Evolutionary conservation across 2,888 invertebrate genomes (phyloP), one percentile per base, ranked within the genome.

Genomic region (Muscina levida): DNA sequence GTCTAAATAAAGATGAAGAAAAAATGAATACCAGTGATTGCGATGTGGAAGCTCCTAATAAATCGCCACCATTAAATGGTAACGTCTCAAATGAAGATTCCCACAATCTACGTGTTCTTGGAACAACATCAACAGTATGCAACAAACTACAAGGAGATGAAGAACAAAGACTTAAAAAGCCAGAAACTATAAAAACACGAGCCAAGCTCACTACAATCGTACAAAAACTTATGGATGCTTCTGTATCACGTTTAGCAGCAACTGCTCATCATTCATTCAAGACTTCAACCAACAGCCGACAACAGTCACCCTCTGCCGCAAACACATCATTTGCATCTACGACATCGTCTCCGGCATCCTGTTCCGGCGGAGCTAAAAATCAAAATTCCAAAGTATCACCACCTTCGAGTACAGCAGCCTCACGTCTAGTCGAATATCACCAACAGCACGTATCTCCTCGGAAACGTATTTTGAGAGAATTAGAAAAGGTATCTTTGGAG

Each of bases 401-500:
- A 67, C 88, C 88, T 65, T 85, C 89, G 46, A 85, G 87, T 72
- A 83, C 87, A 70, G 84, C 88, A 67, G 82, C 86, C 62, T 87
- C 89, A 68, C 87, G 89, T 85, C 86, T 90, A 86, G 88, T 89
- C 85, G 90, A 90, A 72, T 88, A 89, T 81, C 89, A 89, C 82
- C 90, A 90, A 79, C 90, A 91, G 79, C 90, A 91, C 85, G 95
- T 96, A 31, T 96, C 96, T 79, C 96, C 96, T 66, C 92, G 96
- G 48, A 96, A 96, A 88, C 93, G 96, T 84, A 95, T 96, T 90
- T 91, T 96, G 81, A 93, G 96, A 72, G 96, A 96, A 89, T 92
- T 96, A 87, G 96, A 96, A 88, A 93, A 94, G 86, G 95, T 95
- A 6, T 94, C 93, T 19, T 83, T 90, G 46, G 89, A 89, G 82